These are phyloP conservation scores for Aythya baeri DNA, from an alignment of 2,113 vertebrate genomes.

Conservation along the genomic window DNA sequence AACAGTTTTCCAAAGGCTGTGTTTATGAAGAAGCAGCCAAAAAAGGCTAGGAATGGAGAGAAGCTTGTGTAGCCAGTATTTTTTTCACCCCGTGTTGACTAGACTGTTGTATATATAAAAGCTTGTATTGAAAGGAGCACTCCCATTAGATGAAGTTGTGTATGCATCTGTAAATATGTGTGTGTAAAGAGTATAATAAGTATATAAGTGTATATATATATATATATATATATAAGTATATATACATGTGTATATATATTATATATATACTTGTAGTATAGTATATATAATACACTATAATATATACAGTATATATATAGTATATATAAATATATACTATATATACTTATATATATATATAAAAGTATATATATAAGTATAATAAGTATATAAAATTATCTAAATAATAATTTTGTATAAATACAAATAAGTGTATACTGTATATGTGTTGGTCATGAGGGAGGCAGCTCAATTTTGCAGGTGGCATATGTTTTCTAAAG, in stretches of 20 bases:
- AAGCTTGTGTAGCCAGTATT: not conserved
- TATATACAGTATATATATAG: no score
- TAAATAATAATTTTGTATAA: not conserved
- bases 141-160: not conserved
- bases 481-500: not conserved
- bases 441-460: not conserved
- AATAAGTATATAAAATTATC: no score
- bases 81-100: not conserved
- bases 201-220: no score
- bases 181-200: not conserved
- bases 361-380: no score
- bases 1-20: not conserved
- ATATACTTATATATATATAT: no score
- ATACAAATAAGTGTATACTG: not conserved
- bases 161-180: not conserved
- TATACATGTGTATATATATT: no score
- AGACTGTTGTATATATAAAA: not conserved
- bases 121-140: accelerated
- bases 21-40: not conserved
- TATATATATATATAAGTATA: no score
- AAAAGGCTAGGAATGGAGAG: not conserved
- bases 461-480: not conserved
- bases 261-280: no score
- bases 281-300: no score
- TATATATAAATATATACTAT: no score